Base-by-base conservation (phyloP, 2,888 invertebrate genomes). In the Tanytarsus gracilentus region DNA sequence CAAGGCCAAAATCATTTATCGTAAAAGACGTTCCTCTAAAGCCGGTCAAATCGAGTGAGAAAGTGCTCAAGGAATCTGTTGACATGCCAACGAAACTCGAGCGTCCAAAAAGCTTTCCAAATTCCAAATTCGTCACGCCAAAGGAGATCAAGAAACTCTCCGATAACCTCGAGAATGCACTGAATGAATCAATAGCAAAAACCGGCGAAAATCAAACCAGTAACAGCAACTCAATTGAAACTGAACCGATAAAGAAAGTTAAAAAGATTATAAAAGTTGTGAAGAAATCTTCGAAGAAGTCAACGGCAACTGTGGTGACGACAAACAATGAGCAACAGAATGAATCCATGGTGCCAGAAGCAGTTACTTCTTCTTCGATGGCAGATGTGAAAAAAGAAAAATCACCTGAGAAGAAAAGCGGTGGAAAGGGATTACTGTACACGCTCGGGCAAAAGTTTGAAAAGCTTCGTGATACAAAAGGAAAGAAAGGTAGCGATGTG, bases 371-470 rank as follows among this genome's bases (percentile, higher is more conserved):
- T 6, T 14, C 27, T 39, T 14, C 8, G 11, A 18, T 14, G 11
- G 1, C 23, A 4, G 39, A 55, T 14, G 39, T 27, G 40, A 63
- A 63, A 65, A 76, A 71, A 64, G 70, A 65, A 67, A 75, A 72
- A 61, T 71, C 72, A 0, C 70, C 76, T 6, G 82, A 82, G 67
- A 83, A 83, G 71, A 83, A 83, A 70, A 76, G 80, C 1, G 76
- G 80, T 1, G 78, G 75, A 63, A 73, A 77, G 65, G 79, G 78
- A 63, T 76, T 90, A 65, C 74, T 89, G 39, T 86, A 86, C 68
- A 83, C 83, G 0, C 80, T 89, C 66, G 88, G 90, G 48, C 87
- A 86, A 68, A 85, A 84, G 69, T 77, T 85, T 67, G 86, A 86
- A 71, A 86, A 84, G 69, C 77, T 86, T 33, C 75, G 79, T 2